Conservation (phyloP, 1,140 invertebrate genomes). For the Hyposmocoma kahamanoa region DNA sequence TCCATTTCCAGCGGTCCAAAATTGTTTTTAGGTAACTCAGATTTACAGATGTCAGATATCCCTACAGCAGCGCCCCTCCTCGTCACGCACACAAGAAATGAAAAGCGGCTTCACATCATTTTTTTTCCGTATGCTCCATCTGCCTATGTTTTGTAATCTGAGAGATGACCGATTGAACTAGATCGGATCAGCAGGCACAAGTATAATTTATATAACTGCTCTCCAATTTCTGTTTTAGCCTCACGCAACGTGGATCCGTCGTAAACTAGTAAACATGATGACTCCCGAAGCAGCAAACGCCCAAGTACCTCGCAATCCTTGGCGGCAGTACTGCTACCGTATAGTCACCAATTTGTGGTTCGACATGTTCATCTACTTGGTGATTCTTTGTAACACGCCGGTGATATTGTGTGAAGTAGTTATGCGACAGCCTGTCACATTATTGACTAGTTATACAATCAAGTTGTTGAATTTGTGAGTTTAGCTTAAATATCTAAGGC, state of each 20-base stretch:
- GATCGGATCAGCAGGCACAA: too few relatives aligned
- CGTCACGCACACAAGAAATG: too few relatives aligned
- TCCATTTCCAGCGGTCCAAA: too few relatives aligned
- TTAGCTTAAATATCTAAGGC: not conserved
- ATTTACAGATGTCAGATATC: too few relatives aligned
- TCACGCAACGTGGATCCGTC: slow-evolving; percentile 49
- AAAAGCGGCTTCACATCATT: too few relatives aligned
- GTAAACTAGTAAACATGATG: slow-evolving; percentile 49
- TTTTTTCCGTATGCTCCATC: too few relatives aligned
- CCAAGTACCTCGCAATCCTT: slow-evolving; percentile 33
- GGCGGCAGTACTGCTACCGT: slow-evolving; percentile 42
- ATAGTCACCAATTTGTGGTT: slow-evolving; percentile 51
- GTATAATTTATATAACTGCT: too few relatives aligned
- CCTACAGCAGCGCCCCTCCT: too few relatives aligned
- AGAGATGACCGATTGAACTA: too few relatives aligned
- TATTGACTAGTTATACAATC: slow-evolving; percentile 22
- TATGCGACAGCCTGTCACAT: slow-evolving; percentile 23
- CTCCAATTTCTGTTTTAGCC: slow-evolving; percentile 24
- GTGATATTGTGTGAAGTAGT: slow-evolving; percentile 54
- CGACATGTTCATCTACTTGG: slow-evolving; percentile 49
- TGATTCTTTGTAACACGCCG: slow-evolving; percentile 58
- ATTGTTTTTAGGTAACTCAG: too few relatives aligned
- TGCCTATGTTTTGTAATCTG: too few relatives aligned
- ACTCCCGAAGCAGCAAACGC: slow-evolving; percentile 38
- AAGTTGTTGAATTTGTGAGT: slow-evolving; percentile 55